Conservation (phyloP, 1,140 invertebrate genomes). For the Pinna nobilis region DNA sequence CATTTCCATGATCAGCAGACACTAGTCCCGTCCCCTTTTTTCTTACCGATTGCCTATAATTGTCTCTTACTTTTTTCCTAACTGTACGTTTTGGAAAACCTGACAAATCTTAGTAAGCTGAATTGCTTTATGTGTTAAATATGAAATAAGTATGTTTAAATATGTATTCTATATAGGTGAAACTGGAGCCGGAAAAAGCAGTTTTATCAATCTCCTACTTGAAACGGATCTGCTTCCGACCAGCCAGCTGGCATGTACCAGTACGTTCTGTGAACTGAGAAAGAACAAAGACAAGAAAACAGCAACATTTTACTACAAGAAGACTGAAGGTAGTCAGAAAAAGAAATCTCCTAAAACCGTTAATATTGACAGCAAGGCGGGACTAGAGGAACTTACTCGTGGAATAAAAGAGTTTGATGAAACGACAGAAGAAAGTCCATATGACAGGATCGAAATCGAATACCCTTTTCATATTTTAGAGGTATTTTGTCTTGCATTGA, state of each 20-base stretch:
- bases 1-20: neutral
- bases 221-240: slow-evolving; percentile 55
- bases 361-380: slow-evolving; percentile 1
- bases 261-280: slow-evolving; percentile 59
- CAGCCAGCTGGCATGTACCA: slow-evolving; percentile 53
- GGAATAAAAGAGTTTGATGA: slow-evolving; percentile 34
- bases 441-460: slow-evolving; percentile 53
- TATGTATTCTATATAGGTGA: slow-evolving; percentile 49
- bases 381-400: slow-evolving; percentile 7
- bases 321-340: slow-evolving; percentile 3
- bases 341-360: neutral
- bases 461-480: slow-evolving; percentile 57
- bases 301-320: slow-evolving; percentile 28
- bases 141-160: neutral
- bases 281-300: slow-evolving; percentile 33
- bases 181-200: slow-evolving; percentile 57
- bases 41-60: neutral
- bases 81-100: neutral
- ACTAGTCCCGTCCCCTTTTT: no score
- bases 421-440: slow-evolving; percentile 45
- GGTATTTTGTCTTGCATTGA: slow-evolving; percentile 44
- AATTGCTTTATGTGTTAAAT: neutral
- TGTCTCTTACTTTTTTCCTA: neutral
- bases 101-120: neutral
- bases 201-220: slow-evolving; percentile 60